Base-by-base conservation (phyloP, 2,797 vertebrate species). In the Onychomys torridus region DNA sequence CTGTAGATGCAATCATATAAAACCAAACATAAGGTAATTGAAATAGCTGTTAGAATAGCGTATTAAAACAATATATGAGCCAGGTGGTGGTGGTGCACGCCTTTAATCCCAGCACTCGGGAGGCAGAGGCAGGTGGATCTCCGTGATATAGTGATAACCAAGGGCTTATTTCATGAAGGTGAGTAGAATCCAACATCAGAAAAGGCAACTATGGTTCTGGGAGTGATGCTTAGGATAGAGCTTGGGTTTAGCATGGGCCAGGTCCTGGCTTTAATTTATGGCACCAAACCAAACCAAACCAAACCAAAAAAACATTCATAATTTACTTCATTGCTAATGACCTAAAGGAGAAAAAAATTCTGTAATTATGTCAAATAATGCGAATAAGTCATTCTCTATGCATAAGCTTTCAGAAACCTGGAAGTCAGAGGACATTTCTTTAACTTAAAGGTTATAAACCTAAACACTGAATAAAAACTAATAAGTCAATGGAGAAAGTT, bases 261-360 rank as follows among this genome's bases (percentile, higher is more conserved):
- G 29, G 61, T 34, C 17, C 32, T 69, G 59, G n/a, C 25, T 82
- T 89, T 94, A 84, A 67, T 83, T 61, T 3, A 21, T 34, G 16
- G 37, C 59, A 67, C 29, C 29, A 37, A 63, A 37, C 19, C 3
- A 49, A 49, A 52, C 21, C 81, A 75, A 94, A 32, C 23, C 0
- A 90, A 83, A 81, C 19, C 40, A 23, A 40, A n/a, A 59, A n/a
- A 73, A 17, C 61, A 76, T 92, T 67, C 75, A 13, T 85, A 93
- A 96, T 78, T 92, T 16, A 85, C 17, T 93, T 86, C 17, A 90
- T 96, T 75, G 83, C 92, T 82, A 89, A 37, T 76, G 57, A 34
- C 34, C 57, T 63, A 52, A 89, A 86, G 34, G 75, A 89, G 73
- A 91, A 95, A 91, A 95, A 84, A 95, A 73, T n/a, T n/a, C 77